These are phyloP conservation scores for Alentia gelatinosa DNA, from an alignment of 2,888 invertebrate species.

Conservation along the genomic window DNA sequence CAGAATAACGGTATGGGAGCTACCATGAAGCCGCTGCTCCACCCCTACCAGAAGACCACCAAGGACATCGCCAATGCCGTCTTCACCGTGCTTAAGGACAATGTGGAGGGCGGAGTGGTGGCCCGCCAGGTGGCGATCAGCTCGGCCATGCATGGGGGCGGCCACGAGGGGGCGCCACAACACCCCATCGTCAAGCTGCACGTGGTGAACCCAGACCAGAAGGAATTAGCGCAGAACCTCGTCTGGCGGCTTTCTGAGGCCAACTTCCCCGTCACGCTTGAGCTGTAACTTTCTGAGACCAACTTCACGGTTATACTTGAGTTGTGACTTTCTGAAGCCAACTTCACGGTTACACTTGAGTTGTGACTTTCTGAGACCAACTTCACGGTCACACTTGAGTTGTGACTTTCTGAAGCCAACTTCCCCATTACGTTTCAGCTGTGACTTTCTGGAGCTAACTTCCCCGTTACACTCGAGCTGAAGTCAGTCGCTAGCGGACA, in stretches of 20 bases:
- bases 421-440: too few species aligned
- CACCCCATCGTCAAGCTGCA: not conserved
- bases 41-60: not conserved
- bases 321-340: too few species aligned
- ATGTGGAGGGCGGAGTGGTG: slow-evolving; percentile 15
- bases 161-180: not conserved
- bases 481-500: too few species aligned
- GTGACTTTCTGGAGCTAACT: too few species aligned
- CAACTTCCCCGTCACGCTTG: not conserved
- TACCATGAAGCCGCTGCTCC: slow-evolving; percentile 33
- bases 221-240: not conserved
- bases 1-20: slow-evolving; percentile 14
- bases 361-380: too few species aligned
- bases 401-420: too few species aligned
- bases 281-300: too few species aligned
- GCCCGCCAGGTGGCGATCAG: not conserved
- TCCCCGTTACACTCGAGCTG: too few species aligned
- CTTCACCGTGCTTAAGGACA: slow-evolving; percentile 39
- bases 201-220: not conserved
- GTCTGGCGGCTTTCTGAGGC: not conserved
- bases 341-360: too few species aligned
- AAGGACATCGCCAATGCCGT: slow-evolving; percentile 19
- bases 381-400: too few species aligned
- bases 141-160: not conserved
- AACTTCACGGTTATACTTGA: too few species aligned